Evolutionary conservation across 2,888 invertebrate species (phyloP).

Genomic region (Trachelus stipa): DNA sequence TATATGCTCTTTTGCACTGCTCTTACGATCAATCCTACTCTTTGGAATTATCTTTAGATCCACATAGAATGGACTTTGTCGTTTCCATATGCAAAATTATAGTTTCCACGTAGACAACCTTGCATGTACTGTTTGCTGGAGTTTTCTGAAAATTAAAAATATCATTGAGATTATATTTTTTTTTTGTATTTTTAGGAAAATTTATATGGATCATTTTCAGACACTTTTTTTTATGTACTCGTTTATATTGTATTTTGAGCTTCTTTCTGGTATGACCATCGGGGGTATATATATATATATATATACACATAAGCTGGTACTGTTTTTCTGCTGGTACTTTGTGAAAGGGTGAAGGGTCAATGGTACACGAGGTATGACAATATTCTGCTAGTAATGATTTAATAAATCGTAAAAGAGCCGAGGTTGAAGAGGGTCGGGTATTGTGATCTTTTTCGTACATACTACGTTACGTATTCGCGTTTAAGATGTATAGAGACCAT

Average conservation of each 20-base stretch:
- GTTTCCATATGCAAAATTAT: neutral
- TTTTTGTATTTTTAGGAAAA: too few species aligned
- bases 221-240: neutral
- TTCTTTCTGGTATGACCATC: too few species aligned
- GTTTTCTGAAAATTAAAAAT: neutral
- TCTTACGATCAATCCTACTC: neutral
- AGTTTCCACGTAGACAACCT: neutral
- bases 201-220: neutral
- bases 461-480: neutral
- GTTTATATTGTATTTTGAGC: neutral
- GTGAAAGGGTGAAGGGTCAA: neutral
- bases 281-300: too few species aligned
- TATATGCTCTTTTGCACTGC: neutral
- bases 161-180: neutral
- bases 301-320: neutral
- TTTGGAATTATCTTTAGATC: neutral
- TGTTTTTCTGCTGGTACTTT: neutral
- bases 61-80: neutral
- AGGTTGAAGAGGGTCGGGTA: conserved; percentile 54
- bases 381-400: conserved; percentile 48
- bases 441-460: neutral
- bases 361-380: neutral
- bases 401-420: conserved; percentile 56
- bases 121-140: neutral
- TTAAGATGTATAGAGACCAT: neutral